Conservation (phyloP, 2,797 vertebrate species). For the Vultur gryphus region DNA sequence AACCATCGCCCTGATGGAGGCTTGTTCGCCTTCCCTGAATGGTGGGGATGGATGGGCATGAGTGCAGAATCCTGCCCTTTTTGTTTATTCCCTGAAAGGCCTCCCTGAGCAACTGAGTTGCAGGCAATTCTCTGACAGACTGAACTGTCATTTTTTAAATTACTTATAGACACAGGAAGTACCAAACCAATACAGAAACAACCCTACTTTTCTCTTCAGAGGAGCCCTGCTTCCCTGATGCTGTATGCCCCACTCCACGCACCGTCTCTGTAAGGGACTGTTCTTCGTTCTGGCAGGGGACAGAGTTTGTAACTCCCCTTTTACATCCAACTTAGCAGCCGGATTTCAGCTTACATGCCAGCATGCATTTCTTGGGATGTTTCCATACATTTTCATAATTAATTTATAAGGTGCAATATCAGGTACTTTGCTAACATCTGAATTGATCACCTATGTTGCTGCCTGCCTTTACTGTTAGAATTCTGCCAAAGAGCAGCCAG, state of each 20-base stretch:
- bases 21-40: rapidly evolving
- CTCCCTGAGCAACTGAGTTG: not conserved
- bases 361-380: not conserved
- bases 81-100: not conserved
- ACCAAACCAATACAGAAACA: not conserved
- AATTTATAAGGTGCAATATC: not conserved
- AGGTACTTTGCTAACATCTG: not conserved
- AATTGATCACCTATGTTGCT: not conserved
- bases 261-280: rapidly evolving
- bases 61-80: not conserved
- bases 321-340: rapidly evolving
- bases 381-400: not conserved
- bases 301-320: not conserved
- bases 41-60: not conserved
- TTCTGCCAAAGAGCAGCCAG: not conserved
- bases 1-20: not conserved
- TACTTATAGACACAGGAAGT: not conserved
- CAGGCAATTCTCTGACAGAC: not conserved
- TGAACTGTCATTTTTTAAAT: not conserved
- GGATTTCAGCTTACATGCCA: not conserved
- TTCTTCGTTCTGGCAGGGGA: not conserved
- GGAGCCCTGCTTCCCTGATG: not conserved
- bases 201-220: not conserved
- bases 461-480: not conserved
- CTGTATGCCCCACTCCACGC: not conserved